Conservation (phyloP, 2,888 invertebrate species). For the Eupithecia centaureata region DNA sequence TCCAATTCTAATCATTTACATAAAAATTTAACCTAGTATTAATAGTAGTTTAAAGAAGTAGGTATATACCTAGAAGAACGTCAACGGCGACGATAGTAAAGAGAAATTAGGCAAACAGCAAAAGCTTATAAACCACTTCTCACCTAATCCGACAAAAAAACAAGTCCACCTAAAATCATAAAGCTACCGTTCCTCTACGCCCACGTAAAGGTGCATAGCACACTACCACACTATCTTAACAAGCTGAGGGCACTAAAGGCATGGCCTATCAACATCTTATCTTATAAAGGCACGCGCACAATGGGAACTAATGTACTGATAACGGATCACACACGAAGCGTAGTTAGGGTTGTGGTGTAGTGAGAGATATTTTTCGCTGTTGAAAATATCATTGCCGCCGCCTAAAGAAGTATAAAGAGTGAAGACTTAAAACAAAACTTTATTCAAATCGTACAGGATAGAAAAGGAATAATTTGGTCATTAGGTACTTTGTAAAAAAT, state of each 20-base stretch:
- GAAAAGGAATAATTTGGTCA: too few relatives aligned
- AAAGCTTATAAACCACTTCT: neutral
- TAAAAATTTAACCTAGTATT: too few relatives aligned
- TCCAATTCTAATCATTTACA: too few relatives aligned
- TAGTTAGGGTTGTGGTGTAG: constrained; percentile 35
- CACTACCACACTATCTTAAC: constrained; percentile 37
- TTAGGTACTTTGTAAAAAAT: too few relatives aligned
- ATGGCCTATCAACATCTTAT: constrained; percentile 39
- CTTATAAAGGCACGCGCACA: constrained; percentile 44
- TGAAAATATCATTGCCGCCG: neutral
- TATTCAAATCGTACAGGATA: too few relatives aligned
- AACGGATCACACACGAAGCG: constrained; percentile 63
- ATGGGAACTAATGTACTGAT: constrained; percentile 46
- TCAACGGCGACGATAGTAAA: neutral
- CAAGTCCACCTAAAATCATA: constrained; percentile 14
- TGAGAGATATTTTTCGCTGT: constrained; percentile 17
- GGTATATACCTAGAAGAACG: neutral
- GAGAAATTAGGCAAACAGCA: neutral
- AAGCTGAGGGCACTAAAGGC: constrained; percentile 34
- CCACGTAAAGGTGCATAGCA: constrained; percentile 28
- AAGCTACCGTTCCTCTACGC: constrained; percentile 31
- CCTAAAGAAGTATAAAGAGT: too few relatives aligned
- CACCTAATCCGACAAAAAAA: constrained; percentile 1
- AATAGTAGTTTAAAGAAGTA: too few relatives aligned
- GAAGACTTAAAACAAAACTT: too few relatives aligned